phyloP scores from a whole-genome alignment of 1,140 invertebrate genomes.

The Phymastichus coffea region DNA sequence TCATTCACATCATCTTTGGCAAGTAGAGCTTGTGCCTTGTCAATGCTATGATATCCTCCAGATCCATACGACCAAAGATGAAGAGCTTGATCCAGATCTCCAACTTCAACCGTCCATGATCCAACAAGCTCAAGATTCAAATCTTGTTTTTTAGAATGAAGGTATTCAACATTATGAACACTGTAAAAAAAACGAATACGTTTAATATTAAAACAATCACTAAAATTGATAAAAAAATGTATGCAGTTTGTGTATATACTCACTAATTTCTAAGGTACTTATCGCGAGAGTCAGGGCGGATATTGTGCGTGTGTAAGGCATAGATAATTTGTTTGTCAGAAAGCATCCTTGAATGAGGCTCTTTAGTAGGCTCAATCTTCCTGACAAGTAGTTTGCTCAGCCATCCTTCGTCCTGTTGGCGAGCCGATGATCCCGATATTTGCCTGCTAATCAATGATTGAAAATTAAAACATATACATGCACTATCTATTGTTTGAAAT shows the following conservation, averaged over 20 bases:
- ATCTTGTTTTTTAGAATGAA: conserved; percentile 71
- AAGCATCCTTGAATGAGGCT: conserved; percentile 91
- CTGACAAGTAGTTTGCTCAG: conserved; percentile 85
- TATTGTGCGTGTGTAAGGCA: conserved; percentile 91
- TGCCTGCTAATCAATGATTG: no score
- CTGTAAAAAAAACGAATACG: conserved; percentile 57
- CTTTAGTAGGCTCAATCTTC: conserved; percentile 91
- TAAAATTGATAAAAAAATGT: conserved; percentile 2
- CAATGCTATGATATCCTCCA: conserved; percentile 89
- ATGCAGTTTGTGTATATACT: no score
- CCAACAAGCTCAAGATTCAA: conserved; percentile 75
- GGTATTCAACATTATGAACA: conserved; percentile 75
- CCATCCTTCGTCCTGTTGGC: conserved; percentile 73
- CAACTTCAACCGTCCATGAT: conserved; percentile 89
- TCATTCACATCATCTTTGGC: conserved; percentile 68
- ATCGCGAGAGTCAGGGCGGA: conserved; percentile 82
- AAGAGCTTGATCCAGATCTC: conserved; percentile 95
- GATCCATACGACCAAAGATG: conserved; percentile 92
- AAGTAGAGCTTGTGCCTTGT: conserved; percentile 73
- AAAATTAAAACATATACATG: no score
- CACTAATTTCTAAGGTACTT: conserved; percentile 90
- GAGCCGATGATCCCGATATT: no score
- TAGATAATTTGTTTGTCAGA: conserved; percentile 94
- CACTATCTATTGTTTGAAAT: no score
- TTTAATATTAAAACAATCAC: conserved; percentile 10